phyloP scores from a whole-genome alignment of 2,888 invertebrate species.

The Noctua fimbriata region DNA sequence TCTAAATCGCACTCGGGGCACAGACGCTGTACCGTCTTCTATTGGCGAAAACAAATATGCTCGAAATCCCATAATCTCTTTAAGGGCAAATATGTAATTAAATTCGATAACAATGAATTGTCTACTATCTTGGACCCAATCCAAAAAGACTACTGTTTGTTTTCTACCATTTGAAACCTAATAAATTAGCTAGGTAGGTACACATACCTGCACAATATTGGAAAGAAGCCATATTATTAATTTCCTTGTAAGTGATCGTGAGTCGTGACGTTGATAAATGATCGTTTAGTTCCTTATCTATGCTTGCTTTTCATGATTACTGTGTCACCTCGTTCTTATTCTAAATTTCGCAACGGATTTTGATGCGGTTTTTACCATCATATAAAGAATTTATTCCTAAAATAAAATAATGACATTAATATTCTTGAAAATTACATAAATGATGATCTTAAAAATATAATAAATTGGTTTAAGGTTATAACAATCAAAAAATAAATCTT shows the following conservation, averaged over 20 bases:
- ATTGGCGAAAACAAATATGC: not conserved
- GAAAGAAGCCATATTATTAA: slow-evolving; percentile 47
- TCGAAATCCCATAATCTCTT: not conserved
- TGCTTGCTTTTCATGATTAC: not conserved
- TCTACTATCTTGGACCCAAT: slow-evolving; percentile 32
- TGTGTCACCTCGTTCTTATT: not conserved
- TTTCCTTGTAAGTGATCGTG: slow-evolving; percentile 29
- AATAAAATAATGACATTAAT: too few relatives aligned
- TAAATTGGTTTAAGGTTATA: too few relatives aligned
- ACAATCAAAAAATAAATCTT: too few relatives aligned
- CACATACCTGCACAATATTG: slow-evolving; percentile 26
- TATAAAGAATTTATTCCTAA: not conserved
- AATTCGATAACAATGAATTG: slow-evolving; percentile 10
- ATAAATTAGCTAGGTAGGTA: slow-evolving; percentile 37
- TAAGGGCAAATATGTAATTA: slow-evolving; percentile 20
- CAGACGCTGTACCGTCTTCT: not conserved
- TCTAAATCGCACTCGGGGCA: not conserved
- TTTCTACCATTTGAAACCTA: slow-evolving; percentile 31
- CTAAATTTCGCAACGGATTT: not conserved
- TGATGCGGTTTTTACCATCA: not conserved
- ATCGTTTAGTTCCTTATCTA: not conserved
- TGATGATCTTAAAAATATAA: too few relatives aligned
- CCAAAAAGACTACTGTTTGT: slow-evolving; percentile 32
- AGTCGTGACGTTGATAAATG: slow-evolving; percentile 25
- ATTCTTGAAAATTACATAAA: too few relatives aligned